These are phyloP conservation scores for Chrysemys picta DNA, from an alignment of 2,113 vertebrate genomes.

Conservation along the genomic window DNA sequence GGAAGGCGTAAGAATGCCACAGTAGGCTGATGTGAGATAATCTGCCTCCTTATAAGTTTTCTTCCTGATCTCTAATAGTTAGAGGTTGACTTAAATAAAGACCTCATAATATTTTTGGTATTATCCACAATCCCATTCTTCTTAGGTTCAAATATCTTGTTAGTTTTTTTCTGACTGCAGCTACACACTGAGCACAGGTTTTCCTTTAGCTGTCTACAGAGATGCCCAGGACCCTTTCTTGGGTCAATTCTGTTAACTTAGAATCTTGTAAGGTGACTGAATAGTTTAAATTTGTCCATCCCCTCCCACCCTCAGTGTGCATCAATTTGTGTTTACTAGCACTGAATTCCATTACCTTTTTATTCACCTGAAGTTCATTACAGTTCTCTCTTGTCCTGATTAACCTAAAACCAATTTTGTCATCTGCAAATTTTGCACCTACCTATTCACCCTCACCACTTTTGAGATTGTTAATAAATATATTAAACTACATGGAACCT, in stretches of 20 bases:
- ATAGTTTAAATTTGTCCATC: not conserved
- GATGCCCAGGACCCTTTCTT: not conserved
- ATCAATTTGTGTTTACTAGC: not conserved
- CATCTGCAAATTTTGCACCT: not conserved
- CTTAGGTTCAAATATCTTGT: not conserved
- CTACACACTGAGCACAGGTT: not conserved
- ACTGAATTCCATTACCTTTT: not conserved
- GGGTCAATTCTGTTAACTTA: not conserved
- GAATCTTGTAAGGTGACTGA: not conserved
- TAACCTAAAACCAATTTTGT: not conserved
- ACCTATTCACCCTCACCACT: fast-evolving
- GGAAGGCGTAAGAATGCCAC: not conserved
- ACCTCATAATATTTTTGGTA: not conserved
- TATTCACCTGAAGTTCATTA: not conserved
- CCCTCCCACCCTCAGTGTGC: fast-evolving
- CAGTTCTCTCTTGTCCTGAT: not conserved
- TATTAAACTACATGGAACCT: fast-evolving
- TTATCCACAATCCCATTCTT: fast-evolving
- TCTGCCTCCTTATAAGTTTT: not conserved
- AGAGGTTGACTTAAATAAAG: not conserved
- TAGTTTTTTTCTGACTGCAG: not conserved
- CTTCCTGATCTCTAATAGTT: not conserved
- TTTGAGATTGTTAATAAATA: not conserved
- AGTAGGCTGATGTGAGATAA: not conserved
- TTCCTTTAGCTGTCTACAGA: not conserved